Evolutionary conservation across 2,113 vertebrate species (phyloP), one percentile per base, ranked within the genome.

Genomic region (Aramus guarauna): DNA sequence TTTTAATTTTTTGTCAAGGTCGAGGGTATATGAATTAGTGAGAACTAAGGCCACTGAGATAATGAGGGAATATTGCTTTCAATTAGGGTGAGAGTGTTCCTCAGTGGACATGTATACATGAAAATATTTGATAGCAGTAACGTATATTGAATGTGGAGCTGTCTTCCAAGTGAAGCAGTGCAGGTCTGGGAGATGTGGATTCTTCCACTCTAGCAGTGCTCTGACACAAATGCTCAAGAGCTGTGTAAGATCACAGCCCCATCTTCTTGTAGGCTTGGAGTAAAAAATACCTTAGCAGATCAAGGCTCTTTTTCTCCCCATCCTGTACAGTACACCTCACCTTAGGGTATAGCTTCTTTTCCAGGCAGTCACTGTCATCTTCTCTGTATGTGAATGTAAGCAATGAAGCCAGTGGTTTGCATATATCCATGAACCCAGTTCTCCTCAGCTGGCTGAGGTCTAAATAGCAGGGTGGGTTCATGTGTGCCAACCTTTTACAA

Each of bases 21-120:
- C 0, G 0, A 62, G 9, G 69, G 5, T 32, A 21, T 43, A 50
- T 0, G 0, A 74, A n/a, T 62, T 53, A 62, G n/a, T 39, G 43
- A 86, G 29, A 94, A 62, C 9, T 32, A 66, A 85, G 83, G 20
- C 34, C n/a, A 34, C 11, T 66, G 59, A 67, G 32, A 15, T 15
- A 12, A 43, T 15, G 11, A 85, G 36, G 18, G 9, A 80, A 29
- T 47, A 37, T 47, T 63, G 83, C 45, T 84, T 88, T 62, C 27
- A 29, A 0, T 50, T 36, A 78, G 30, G 3, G 9, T 59, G 72
- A 50, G 20, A 41, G 19, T 71, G 4, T 17, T 90, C 43, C 67
- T 93, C 41, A 15, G 20, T 58, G n/a, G 29, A 6, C 39, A 78
- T 12, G 13, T 26, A 9, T 41, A 5, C 37, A 8, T 14, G 4